These are phyloP conservation scores for Rhopalosiphum padi DNA, from an alignment of 1,140 invertebrate genomes.

Conservation along the genomic window DNA sequence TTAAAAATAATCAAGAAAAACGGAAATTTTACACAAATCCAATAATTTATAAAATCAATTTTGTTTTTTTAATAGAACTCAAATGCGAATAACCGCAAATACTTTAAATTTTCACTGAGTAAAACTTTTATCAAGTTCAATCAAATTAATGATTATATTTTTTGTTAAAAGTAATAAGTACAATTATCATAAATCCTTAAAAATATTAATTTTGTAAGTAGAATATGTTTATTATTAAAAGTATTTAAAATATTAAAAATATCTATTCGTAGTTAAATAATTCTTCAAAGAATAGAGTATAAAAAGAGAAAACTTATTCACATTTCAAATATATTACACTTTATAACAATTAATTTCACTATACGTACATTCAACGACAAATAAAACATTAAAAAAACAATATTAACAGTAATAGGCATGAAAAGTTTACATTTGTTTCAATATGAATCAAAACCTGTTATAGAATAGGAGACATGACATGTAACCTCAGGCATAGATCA, in stretches of 20 bases:
- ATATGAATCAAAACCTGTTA: neutral
- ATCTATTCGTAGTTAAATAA: too few species aligned
- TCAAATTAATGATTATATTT: too few species aligned
- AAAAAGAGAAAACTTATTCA: neutral
- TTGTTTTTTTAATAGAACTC: too few species aligned
- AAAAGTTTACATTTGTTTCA: neutral
- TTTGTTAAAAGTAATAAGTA: neutral
- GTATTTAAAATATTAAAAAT: neutral
- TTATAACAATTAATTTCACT: neutral
- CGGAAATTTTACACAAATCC: too few species aligned
- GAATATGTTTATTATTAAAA: neutral
- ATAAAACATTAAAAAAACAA: neutral
- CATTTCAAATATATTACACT: neutral
- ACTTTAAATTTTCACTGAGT: too few species aligned
- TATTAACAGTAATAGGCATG: neutral
- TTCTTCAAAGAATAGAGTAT: neutral
- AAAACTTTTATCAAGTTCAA: too few species aligned
- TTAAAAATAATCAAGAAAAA: too few species aligned
- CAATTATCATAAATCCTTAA: neutral
- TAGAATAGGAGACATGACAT: neutral
- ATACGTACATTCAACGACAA: neutral
- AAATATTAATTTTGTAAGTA: neutral
- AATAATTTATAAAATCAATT: too few species aligned
- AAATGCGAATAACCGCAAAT: too few species aligned
- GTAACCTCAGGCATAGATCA: neutral